Evolutionary conservation across 92 coral and sea anemone genomes (phyloP), one percentile per base, ranked within the genome.

Genomic region (Blastomussa wellsi): DNA sequence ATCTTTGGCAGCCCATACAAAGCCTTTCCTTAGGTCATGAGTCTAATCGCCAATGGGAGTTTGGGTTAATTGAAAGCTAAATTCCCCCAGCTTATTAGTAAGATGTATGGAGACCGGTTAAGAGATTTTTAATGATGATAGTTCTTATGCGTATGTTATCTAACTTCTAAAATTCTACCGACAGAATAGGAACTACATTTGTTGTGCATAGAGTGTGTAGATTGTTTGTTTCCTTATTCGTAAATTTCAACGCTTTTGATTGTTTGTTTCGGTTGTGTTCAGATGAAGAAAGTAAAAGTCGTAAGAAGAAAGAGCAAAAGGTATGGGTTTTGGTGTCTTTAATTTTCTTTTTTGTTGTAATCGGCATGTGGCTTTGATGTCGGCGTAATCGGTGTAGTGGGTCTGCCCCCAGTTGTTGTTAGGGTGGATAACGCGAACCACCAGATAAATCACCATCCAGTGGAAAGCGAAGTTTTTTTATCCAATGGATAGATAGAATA

Each of bases 271-370:
- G 15, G 41, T 71, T 10, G 24, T 52, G 31, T 72, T 35, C n/a
- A 89, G 90, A 81, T 33, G 86, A 86, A 33, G 90, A 88, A 62
- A 82, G 83, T 75, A 86, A 78, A 78, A 83, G 74, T 59, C 92
- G 90, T 79, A 89, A 82, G 86, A 89, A 89, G 68, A 86, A 86
- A 60, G 93, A 90, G 1, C 87, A 86, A 51, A 86, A 78, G 90
- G 93, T 90, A 76, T n/a, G n/a, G n/a, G n/a, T n/a, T n/a, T n/a
- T n/a, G n/a, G n/a, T n/a, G n/a, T n/a, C n/a, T n/a, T n/a, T n/a
- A n/a, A n/a, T n/a, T n/a, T n/a, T n/a, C n/a, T n/a, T n/a, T n/a
- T n/a, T n/a, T n/a, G n/a, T n/a, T n/a, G n/a, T n/a, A n/a, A n/a
- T n/a, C n/a, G n/a, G n/a, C n/a, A n/a, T n/a, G n/a, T n/a, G n/a